These are phyloP conservation scores for Formicarius rufipectus DNA, from an alignment of 2,113 vertebrate species.

Conservation along the genomic window DNA sequence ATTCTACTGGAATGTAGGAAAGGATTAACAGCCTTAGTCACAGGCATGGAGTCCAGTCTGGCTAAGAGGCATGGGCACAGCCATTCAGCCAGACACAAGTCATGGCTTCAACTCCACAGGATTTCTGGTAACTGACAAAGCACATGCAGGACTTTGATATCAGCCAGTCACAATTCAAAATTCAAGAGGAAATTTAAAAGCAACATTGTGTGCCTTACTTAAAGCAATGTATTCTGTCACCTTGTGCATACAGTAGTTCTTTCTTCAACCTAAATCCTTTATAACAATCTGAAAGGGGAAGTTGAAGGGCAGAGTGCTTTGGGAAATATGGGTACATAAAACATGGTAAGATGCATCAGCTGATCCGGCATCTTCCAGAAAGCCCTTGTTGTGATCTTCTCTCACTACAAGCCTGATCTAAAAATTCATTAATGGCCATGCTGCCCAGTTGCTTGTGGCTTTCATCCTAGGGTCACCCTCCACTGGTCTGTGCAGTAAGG, in stretches of 20 bases:
- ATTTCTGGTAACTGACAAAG: not conserved
- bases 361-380: not conserved
- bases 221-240: not conserved
- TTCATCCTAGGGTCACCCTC: not conserved
- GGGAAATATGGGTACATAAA: not conserved
- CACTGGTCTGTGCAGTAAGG: not conserved
- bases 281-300: not conserved
- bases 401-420: not conserved
- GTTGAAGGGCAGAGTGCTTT: not conserved
- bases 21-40: not conserved
- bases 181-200: not conserved
- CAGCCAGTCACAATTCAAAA: not conserved
- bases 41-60: not conserved
- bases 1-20: not conserved
- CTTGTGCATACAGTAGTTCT: not conserved
- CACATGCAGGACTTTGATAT: not conserved
- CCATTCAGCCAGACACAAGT: not conserved
- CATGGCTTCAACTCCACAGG: not conserved
- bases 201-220: not conserved
- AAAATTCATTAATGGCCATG: accelerated
- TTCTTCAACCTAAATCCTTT: not conserved
- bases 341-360: not conserved
- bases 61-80: not conserved
- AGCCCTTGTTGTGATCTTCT: not conserved
- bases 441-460: not conserved